Conservation (phyloP, 2,797 vertebrate species). For the Amniataba percoides region DNA sequence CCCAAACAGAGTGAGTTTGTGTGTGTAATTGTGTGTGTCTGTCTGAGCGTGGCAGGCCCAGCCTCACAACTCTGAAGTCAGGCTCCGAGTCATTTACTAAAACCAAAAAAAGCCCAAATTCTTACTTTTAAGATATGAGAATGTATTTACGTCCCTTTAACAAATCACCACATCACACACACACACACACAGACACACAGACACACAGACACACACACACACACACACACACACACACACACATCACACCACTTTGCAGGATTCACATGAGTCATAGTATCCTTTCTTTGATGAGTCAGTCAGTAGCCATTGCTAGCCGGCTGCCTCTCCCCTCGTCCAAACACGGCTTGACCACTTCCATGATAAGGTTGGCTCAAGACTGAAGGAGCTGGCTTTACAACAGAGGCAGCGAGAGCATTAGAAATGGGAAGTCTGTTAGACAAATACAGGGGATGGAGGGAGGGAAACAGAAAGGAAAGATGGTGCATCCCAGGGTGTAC, state of each 20-base stretch:
- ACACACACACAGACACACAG: background rate
- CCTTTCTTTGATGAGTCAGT: constrained; percentile 51
- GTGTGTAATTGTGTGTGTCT: background rate
- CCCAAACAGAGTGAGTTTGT: constrained; percentile 43
- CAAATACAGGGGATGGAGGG: constrained; percentile 24
- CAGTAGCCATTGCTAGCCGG: constrained; percentile 25
- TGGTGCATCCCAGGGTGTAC: constrained; percentile 54
- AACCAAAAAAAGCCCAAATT: constrained; percentile 21
- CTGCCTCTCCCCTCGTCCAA: constrained; percentile 37
- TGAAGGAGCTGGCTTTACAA: constrained; percentile 17
- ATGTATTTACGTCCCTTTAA: background rate
- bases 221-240: constrained; percentile 14
- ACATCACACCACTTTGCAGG: constrained; percentile 20
- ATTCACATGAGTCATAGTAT: constrained; percentile 56
- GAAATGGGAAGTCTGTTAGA: constrained; percentile 26
- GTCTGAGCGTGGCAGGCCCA: background rate
- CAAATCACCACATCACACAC: constrained; percentile 11
- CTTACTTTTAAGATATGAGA: constrained; percentile 11
- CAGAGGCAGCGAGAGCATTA: background rate
- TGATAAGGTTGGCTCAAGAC: constrained; percentile 41
- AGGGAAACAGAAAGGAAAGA: constrained; percentile 53
- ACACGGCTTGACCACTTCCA: constrained; percentile 40
- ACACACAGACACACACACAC: background rate
- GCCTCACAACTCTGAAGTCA: background rate
- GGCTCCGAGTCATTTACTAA: constrained; percentile 26